Evolutionary conservation across 2,888 invertebrate species (phyloP), one percentile per base, ranked within the genome.

Genomic region (Nomada hirtipes): DNA sequence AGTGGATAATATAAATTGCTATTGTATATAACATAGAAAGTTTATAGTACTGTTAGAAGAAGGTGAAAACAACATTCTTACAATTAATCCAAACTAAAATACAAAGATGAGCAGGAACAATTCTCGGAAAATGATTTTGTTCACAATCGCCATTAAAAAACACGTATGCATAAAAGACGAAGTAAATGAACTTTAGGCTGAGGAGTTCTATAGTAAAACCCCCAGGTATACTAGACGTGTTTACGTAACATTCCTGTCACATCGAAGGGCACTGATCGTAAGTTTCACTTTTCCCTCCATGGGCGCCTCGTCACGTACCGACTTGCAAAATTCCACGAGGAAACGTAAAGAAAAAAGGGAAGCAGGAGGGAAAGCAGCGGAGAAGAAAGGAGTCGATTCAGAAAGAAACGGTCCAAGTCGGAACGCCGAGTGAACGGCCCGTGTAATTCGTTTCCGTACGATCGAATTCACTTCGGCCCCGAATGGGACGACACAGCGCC

Each of bases 391-490:
- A 64, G 61, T 42, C 76, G 74, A 77, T 74, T 63, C 69, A 65
- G 79, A 68, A 83, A 82, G 75, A 79, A 68, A 63, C 73, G 78
- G 65, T 57, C 20, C 55, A 83, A 84, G 61, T 67, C 44, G 89
- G 89, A 91, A 89, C 91, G 89, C 86, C 82, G 89, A 89, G 70
- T 87, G 88, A 91, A 85, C 89, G 82, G 75, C 75, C 88, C 90
- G 88, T 89, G 90, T 92, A 92, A 92, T 92, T 92, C 90, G 86
- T 87, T 92, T 92, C 84, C 83, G 75, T 89, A 73, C 90, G 91
- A 91, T 91, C 90, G 90, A 89, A 72, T 89, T 89, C 88, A 78
- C 88, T 76, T 74, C 44, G 59, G 4, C 57, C 53, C 71, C 63
- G 74, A 79, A 68, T 74, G 68, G 76, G 67, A 60, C 61, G 75